phyloP scores from a whole-genome alignment of 2,797 vertebrate genomes.

The Bradypodion ventrale region DNA sequence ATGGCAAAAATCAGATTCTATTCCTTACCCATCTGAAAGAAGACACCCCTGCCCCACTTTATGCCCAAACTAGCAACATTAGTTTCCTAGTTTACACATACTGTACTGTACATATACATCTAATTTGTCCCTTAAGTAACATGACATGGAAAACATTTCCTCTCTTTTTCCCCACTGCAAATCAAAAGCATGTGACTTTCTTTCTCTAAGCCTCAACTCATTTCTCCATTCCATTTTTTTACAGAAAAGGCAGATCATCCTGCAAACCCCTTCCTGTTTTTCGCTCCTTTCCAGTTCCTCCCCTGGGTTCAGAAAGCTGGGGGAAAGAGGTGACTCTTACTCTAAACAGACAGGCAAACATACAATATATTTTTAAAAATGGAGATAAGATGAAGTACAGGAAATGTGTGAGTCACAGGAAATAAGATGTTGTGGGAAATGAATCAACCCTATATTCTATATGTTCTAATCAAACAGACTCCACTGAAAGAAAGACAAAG shows the following conservation, averaged over 20 bases:
- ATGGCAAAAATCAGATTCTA: not conserved
- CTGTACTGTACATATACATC: too few relatives aligned
- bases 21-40: too few relatives aligned
- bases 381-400: constrained; percentile 47
- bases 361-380: constrained; percentile 54
- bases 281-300: not conserved
- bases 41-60: not conserved
- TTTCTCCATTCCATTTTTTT: not conserved
- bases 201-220: not conserved
- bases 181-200: not conserved
- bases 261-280: not conserved
- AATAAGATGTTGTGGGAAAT: constrained; percentile 47
- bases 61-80: not conserved
- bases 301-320: not conserved
- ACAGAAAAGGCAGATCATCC: not conserved
- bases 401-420: constrained; percentile 63
- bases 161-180: not conserved
- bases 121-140: not conserved
- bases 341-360: constrained; percentile 31
- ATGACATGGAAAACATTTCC: not conserved
- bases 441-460: constrained; percentile 30
- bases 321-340: not conserved
- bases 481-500: not conserved
- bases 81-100: too few relatives aligned
- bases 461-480: not conserved